phyloP scores from a whole-genome alignment of 2,888 invertebrate species.

The Heliconius ismenius region DNA sequence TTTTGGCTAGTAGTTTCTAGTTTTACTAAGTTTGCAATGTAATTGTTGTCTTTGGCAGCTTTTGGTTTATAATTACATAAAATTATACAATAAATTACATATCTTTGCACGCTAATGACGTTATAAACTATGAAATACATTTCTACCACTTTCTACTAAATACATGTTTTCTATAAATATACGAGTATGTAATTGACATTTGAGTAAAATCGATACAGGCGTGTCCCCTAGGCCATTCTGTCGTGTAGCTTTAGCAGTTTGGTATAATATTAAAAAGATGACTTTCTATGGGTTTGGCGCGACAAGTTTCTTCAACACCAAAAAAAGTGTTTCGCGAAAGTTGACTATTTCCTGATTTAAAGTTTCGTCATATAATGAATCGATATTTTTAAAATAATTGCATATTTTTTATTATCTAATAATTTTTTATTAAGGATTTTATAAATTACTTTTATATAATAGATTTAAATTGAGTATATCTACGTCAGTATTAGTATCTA shows the following conservation, averaged over 20 bases:
- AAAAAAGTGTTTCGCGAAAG: slow-evolving; percentile 36
- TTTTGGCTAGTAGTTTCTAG: background rate
- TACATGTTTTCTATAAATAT: slow-evolving; percentile 14
- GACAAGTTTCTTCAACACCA: slow-evolving; percentile 30
- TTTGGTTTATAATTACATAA: too few species aligned
- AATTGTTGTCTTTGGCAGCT: too few species aligned
- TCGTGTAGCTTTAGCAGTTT: background rate
- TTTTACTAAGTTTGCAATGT: background rate
- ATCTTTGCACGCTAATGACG: background rate
- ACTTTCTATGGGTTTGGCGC: slow-evolving; percentile 31
- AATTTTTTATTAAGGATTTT: background rate
- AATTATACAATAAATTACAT: background rate
- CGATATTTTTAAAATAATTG: background rate
- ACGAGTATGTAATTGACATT: slow-evolving; percentile 24
- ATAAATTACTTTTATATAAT: background rate
- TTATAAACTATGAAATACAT: background rate
- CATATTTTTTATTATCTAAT: slow-evolving; percentile 10
- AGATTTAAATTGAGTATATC: background rate
- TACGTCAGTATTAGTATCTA: background rate
- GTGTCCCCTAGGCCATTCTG: background rate
- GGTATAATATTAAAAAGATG: slow-evolving; percentile 23
- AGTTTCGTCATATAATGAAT: slow-evolving; percentile 30
- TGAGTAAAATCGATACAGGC: slow-evolving; percentile 8
- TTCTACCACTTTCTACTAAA: slow-evolving; percentile 1
- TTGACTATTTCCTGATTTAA: slow-evolving; percentile 30